Base-by-base conservation (phyloP, 2,113 vertebrate genomes). In the Menidia beryllina region DNA sequence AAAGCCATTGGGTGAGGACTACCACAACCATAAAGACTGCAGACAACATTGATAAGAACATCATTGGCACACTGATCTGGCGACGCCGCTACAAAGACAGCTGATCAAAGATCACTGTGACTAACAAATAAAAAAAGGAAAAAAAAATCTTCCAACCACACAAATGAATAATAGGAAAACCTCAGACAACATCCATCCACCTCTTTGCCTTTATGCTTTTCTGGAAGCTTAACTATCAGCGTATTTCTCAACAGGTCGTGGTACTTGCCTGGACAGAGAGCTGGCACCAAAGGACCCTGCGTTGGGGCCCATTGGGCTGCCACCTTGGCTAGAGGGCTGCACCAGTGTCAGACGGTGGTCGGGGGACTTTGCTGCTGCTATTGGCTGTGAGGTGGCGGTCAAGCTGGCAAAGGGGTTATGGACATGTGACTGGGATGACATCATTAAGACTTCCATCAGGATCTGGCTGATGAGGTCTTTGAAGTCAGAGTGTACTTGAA, bases 391-490 rank as follows among this genome's bases (percentile, higher is more conserved):
- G 0, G 98, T 98, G 73, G 97, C 96, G 1, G 97, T 98, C 93
- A 99, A 92, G 84, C 98, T 99, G 87, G 97, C 95, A 53, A 99
- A 99, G 0, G 98, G 97, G 88, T 99, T 99, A 80, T 97, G 95
- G 24, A 97, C 94, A 84, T 94, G 93, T 0, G 95, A 94, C 86
- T 97, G 97, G 39, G 97, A 96, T 53, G 96, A 98, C 96, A 98
- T 97, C 96, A 98, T 97, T 84, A 99, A 94, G 73, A 98, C 98
- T 94, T 99, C 98, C 97, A 99, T 98, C 87, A 99, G 90, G 84
- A 99, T 98, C 94, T 99, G 98, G 70, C 98, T 95, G 0, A 99
- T 98, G 85, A 99, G 92, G 93, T 99, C 98, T 92, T 98, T 98
- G 81, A 97, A 98, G 91, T 98, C 96, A 69, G 96, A 97, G 89